A percentile compares a stretch with the other conserved stretches of the same genome.
Conservation (phyloP, 64 coral and sea anemone species). For the Hydrozoanthus tunicans region DNA sequence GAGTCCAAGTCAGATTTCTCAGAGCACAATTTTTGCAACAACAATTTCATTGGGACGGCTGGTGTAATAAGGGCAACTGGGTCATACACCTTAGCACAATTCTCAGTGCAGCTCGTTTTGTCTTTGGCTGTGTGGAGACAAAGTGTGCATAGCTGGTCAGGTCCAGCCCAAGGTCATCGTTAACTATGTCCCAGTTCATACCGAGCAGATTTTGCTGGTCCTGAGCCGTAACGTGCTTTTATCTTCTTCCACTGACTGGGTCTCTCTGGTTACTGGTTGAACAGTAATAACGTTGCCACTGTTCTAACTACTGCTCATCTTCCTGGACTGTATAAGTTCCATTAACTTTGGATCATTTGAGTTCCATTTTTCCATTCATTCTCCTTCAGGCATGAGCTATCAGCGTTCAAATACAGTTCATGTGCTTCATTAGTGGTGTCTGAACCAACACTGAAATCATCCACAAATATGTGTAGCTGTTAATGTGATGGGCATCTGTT, state of each 20-base stretch:
- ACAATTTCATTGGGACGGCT: conserved; percentile 31
- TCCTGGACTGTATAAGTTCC: conserved; percentile 35
- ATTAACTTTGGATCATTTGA: conserved; percentile 8
- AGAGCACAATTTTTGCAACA: conserved; percentile 40
- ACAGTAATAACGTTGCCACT: background rate
- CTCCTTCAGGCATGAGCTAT: background rate
- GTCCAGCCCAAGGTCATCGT: background rate
- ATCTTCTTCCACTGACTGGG: conserved; percentile 23
- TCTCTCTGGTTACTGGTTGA: conserved; percentile 53
- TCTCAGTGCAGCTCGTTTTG: conserved; percentile 24
- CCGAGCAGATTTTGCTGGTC: background rate
- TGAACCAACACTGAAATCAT: conserved; percentile 44
- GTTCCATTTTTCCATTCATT: conserved; percentile 4
- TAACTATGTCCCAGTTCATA: conserved; percentile 7
- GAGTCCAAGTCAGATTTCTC: conserved; percentile 27
- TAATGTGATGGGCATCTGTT: conserved; percentile 37
- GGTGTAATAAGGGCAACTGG: conserved; percentile 4
- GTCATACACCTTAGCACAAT: conserved; percentile 53
- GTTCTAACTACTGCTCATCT: conserved; percentile 12
- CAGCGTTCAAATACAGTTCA: conserved; percentile 26
- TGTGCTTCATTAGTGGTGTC: conserved; percentile 17
- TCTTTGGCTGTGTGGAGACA: background rate
- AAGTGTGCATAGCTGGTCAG: conserved; percentile 23
- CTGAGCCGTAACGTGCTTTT: conserved; percentile 10
- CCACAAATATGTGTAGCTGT: conserved; percentile 41